Conservation (phyloP, 2,113 vertebrate species). For the Neotragus pygmaeus region DNA sequence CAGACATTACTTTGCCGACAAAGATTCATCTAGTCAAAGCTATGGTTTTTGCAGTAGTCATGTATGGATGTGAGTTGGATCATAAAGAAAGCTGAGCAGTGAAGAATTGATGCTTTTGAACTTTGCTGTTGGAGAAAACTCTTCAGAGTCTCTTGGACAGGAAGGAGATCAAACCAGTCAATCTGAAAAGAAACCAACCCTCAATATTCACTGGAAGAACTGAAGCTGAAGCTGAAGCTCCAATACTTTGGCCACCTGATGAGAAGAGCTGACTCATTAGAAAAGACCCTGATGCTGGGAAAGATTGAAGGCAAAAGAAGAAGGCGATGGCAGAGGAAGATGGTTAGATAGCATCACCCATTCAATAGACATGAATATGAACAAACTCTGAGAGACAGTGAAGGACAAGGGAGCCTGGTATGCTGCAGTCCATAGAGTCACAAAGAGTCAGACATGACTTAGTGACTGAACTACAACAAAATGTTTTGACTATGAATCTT, state of each 20-base stretch:
- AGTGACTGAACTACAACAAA: too few relatives aligned
- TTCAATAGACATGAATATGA: neutral
- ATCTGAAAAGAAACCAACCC: neutral
- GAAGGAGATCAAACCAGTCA: neutral
- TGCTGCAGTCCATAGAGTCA: too few relatives aligned
- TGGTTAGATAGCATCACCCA: neutral
- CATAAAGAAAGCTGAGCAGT: neutral
- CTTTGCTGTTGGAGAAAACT: neutral
- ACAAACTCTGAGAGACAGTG: neutral
- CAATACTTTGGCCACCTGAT: neutral
- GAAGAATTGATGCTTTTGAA: neutral
- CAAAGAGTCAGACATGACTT: too few relatives aligned
- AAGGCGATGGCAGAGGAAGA: neutral
- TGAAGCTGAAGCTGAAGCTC: neutral
- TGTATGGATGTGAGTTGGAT: neutral
- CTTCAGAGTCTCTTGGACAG: neutral
- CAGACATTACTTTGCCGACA: neutral
- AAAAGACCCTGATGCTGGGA: neutral
- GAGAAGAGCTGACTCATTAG: neutral
- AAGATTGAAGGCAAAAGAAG: neutral
- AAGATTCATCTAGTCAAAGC: neutral
- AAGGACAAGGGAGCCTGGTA: too few relatives aligned
- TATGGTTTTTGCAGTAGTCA: neutral
- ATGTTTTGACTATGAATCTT: too few relatives aligned
- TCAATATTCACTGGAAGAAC: neutral